These are phyloP conservation scores for Crocodylus rhombifer DNA, from an alignment of 2,797 vertebrate species.

Conservation along the genomic window DNA sequence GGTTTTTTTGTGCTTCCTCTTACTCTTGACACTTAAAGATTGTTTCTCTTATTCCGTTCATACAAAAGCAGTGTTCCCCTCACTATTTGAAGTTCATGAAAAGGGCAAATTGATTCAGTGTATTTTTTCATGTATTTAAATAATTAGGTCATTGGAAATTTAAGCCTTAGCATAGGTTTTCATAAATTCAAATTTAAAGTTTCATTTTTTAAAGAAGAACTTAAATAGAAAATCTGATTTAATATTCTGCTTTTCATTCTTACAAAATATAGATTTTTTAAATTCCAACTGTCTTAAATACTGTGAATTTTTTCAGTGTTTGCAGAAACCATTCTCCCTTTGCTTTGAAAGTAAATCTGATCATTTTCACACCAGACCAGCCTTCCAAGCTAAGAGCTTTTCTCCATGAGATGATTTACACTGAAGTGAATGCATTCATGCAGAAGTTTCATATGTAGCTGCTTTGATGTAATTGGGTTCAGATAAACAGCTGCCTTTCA, in stretches of 20 bases:
- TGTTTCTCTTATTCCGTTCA: background rate
- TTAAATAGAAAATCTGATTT: background rate
- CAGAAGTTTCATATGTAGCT: too few species aligned
- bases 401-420: too few species aligned
- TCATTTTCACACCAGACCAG: background rate
- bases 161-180: background rate
- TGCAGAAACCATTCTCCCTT: background rate
- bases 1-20: too few species aligned
- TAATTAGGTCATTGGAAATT: background rate
- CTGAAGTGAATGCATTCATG: too few species aligned
- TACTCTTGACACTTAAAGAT: too few species aligned
- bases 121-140: background rate
- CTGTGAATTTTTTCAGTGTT: background rate
- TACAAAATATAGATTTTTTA: background rate
- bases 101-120: background rate
- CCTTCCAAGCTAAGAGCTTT: background rate
- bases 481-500: too few species aligned
- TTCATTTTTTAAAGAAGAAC: background rate
- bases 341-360: background rate
- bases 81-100: background rate
- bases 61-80: background rate
- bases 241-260: background rate
- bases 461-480: too few species aligned
- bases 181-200: background rate
- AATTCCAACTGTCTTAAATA: background rate